Percentiles rank a stretch among this genome's conserved stretches.
phyloP scores from a whole-genome alignment of 2,888 invertebrate species.

The Molanna angustata region DNA sequence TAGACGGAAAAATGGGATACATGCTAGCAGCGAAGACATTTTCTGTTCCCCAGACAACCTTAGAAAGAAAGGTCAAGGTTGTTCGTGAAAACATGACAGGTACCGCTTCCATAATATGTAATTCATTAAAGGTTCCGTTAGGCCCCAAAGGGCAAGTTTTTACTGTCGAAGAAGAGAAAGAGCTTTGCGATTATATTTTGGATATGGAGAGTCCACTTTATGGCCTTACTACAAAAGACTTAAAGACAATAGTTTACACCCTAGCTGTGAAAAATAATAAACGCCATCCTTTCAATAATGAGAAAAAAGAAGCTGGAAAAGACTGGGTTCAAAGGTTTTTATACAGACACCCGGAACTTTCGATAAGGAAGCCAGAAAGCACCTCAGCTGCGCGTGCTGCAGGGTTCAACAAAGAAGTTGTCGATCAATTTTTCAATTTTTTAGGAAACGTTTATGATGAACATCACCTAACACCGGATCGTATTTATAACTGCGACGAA shows the following conservation, averaged over 20 bases:
- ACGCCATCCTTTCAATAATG: not conserved
- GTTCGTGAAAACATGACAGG: not conserved
- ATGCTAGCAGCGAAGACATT: not conserved
- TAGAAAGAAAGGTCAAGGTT: not conserved
- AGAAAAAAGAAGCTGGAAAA: not conserved
- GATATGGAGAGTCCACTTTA: not conserved
- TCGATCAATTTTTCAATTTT: not conserved
- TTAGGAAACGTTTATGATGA: not conserved
- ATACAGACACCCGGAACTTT: not conserved
- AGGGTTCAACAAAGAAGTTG: not conserved
- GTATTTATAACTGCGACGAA: conserved; percentile 6
- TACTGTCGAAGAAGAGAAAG: not conserved
- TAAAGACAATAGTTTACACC: not conserved
- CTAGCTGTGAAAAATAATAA: not conserved
- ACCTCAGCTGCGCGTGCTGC: not conserved
- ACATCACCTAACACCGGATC: not conserved
- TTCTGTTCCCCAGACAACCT: not conserved
- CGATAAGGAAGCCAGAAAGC: not conserved
- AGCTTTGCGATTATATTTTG: not conserved
- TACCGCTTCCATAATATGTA: not conserved
- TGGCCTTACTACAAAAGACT: not conserved
- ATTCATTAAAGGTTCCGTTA: not conserved
- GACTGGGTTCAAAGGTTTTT: not conserved
- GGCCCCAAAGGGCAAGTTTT: not conserved
- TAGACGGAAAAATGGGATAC: not conserved